Percentiles rank a stretch among this genome's conserved stretches.
These are phyloP conservation scores for Chrysemys picta DNA, from an alignment of 2,113 vertebrate species.

Conservation along the genomic window DNA sequence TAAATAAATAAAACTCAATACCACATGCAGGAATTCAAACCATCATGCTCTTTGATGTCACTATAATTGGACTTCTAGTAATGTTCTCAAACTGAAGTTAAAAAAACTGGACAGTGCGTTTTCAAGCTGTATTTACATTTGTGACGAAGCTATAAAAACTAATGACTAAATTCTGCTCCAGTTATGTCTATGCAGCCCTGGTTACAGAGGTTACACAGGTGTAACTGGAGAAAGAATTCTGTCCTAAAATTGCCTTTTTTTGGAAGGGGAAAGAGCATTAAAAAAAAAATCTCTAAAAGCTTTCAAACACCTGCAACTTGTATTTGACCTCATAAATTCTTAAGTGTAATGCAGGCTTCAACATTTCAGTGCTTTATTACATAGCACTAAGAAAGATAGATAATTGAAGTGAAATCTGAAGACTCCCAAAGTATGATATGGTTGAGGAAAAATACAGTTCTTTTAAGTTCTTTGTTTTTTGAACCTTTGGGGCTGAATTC, in stretches of 20 bases:
- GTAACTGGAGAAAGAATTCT: neutral
- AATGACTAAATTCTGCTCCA: neutral
- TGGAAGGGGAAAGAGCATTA: neutral
- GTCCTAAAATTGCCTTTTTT: neutral
- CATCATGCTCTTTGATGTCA: neutral
- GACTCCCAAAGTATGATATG: neutral
- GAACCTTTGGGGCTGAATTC: neutral
- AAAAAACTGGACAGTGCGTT: neutral
- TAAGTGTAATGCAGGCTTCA: neutral
- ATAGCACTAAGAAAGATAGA: constrained; percentile 11
- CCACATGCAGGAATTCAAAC: neutral
- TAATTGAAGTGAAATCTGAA: constrained; percentile 31
- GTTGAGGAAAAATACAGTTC: constrained; percentile 20
- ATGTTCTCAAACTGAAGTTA: neutral
- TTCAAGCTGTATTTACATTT: neutral
- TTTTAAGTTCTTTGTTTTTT: constrained; percentile 11
- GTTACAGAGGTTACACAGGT: neutral
- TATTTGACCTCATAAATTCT: neutral
- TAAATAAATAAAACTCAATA: neutral
- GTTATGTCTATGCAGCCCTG: neutral
- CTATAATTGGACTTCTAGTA: neutral
- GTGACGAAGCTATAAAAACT: neutral
- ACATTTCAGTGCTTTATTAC: constrained; percentile 31
- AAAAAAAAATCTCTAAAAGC: neutral
- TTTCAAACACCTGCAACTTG: neutral